phyloP scores from a whole-genome alignment of 2,113 vertebrate genomes.

The Antechinus flavipes region DNA sequence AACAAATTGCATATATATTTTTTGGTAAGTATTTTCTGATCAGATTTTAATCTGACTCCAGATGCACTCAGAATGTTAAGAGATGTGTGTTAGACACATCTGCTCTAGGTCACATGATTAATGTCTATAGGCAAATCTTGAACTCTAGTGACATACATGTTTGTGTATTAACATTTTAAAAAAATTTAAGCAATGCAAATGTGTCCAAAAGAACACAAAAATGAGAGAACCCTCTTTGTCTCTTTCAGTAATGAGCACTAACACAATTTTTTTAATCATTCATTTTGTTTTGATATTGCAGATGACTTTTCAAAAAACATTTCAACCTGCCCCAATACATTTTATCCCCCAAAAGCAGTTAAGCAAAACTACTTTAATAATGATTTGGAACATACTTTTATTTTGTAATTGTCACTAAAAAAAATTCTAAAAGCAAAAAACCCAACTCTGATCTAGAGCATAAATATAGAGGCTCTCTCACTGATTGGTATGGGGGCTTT shows the following conservation, averaged over 20 bases:
- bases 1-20: neutral
- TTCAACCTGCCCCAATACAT: neutral
- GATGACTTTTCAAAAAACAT: neutral
- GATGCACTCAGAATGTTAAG: neutral
- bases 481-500: neutral
- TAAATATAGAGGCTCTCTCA: neutral
- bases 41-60: neutral
- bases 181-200: neutral
- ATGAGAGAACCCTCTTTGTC: neutral
- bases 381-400: neutral
- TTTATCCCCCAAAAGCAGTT: neutral
- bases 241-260: neutral
- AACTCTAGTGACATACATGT: neutral
- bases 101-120: neutral
- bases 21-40: neutral
- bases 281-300: neutral
- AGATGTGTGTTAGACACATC: neutral
- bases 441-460: no score
- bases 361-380: neutral
- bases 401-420: neutral
- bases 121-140: neutral
- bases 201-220: neutral
- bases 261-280: neutral
- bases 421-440: no score
- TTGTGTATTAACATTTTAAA: neutral